Conservation (phyloP, 2,113 vertebrate species). For the Scalopus aquaticus region DNA sequence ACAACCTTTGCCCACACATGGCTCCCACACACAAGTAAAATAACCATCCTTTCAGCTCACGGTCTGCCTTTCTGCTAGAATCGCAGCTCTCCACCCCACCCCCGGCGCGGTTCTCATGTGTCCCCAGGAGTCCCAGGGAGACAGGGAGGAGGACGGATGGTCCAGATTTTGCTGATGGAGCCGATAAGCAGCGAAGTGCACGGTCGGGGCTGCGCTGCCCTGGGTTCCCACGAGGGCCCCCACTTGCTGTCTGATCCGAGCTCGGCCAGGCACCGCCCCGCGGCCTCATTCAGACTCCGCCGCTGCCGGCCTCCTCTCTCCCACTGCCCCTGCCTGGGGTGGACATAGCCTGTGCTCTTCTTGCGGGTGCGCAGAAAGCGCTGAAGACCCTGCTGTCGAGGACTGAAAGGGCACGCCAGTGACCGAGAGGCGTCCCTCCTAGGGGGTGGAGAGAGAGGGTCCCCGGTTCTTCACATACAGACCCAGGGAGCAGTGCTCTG, state of each 20-base stretch:
- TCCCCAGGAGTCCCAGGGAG: conserved; percentile 9
- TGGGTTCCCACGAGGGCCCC: neutral
- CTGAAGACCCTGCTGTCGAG: neutral
- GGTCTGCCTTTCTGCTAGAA: conserved; percentile 25
- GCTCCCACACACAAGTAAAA: neutral
- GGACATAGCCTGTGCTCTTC: rapidly evolving
- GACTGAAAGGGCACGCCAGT: rapidly evolving
- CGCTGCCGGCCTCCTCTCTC: neutral
- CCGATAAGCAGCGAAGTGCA: neutral
- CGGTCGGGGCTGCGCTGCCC: rapidly evolving
- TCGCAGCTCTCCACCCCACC: neutral
- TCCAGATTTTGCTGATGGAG: neutral
- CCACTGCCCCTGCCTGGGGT: neutral
- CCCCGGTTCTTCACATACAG: neutral
- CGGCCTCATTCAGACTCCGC: neutral
- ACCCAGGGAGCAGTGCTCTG: too few relatives aligned
- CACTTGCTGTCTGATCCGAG: neutral
- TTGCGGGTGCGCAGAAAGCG: neutral
- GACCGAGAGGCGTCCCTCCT: neutral
- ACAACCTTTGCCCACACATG: neutral
- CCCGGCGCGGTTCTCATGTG: neutral
- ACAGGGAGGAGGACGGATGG: conserved; percentile 18
- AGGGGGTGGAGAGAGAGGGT: too few relatives aligned
- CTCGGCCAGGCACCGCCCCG: neutral
- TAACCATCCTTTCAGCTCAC: neutral